Conservation (phyloP, 2,888 invertebrate genomes). For the Anorthoa munda region DNA sequence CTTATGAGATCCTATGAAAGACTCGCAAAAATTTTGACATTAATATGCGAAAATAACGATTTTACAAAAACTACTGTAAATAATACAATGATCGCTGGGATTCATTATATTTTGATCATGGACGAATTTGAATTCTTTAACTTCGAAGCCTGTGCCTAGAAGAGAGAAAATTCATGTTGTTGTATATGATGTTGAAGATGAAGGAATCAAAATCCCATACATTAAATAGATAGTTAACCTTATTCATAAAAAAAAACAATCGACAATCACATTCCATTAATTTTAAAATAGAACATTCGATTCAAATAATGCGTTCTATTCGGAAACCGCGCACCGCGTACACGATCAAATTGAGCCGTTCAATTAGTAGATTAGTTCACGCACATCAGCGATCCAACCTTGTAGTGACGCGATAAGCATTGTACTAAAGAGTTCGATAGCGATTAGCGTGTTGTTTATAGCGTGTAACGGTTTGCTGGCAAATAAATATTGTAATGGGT, state of each 20-base stretch:
- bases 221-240: too few species aligned
- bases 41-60: too few species aligned
- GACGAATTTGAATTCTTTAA: background rate
- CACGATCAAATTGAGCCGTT: constrained; percentile 13
- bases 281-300: background rate
- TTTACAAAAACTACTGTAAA: too few species aligned
- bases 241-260: too few species aligned
- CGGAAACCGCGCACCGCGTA: constrained; percentile 3
- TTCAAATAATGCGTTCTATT: constrained; percentile 14
- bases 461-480: background rate
- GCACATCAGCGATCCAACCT: constrained; percentile 31
- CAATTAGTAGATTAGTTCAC: constrained; percentile 35
- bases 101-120: too few species aligned
- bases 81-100: too few species aligned
- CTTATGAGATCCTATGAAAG: too few species aligned
- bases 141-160: background rate
- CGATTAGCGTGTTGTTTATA: constrained; percentile 19
- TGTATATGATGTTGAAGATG: too few species aligned
- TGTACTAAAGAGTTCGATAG: constrained; percentile 14
- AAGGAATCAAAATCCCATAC: too few species aligned
- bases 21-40: too few species aligned
- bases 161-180: too few species aligned
- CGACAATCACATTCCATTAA: background rate
- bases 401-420: constrained; percentile 11
- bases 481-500: too few species aligned